Base-by-base conservation (phyloP, 2,113 vertebrate genomes). In the Pica pica region DNA sequence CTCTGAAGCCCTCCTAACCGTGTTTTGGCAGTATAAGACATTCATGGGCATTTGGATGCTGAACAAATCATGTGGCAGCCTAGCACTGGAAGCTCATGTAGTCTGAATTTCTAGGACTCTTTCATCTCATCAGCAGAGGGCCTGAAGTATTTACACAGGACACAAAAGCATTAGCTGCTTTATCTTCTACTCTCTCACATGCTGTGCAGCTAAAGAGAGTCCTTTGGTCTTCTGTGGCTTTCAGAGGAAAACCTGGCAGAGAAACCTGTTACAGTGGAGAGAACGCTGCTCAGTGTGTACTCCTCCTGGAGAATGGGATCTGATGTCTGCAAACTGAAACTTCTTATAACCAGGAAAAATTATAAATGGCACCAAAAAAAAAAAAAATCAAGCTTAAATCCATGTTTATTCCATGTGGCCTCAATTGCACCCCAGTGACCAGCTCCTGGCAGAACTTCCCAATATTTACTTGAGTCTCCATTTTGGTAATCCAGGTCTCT, bases 201-300 rank as follows among this genome's bases (percentile, higher is more conserved):
- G 0, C 83, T 52, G 35, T 42, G 41, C 47, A 84, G 49, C 44
- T 73, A 13, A 55, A 61, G 67, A 77, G 47, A 35, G 39, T 33
- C 24, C 67, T 87, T 85, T 44, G 79, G 60, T 80, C 79, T 81
- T 92, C 21, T 37, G 37, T 20, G 19, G 59, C 47, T 94, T 90
- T 70, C 47, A 89, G 73, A 77, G 82, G 49, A 95, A 85, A 69
- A 61, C 5, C 59, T 83, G 33, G 7, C 42, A 90, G 70, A 81
- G 63, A 57, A 65, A 9, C 21, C 55, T 86, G 37, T 69, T 41
- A 31, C 35, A 52, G 39, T 4, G 10, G 23, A 80, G 42, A 64
- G 13, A 69, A 23, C 0, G 0, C 68, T 46, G 50, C 53, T 53
- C 82, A 57, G 67, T 2, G 0, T 7, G 31, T 9, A 10, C 26